These are phyloP conservation scores for Cantharis nigra DNA, from an alignment of 2,888 invertebrate genomes.

Conservation along the genomic window DNA sequence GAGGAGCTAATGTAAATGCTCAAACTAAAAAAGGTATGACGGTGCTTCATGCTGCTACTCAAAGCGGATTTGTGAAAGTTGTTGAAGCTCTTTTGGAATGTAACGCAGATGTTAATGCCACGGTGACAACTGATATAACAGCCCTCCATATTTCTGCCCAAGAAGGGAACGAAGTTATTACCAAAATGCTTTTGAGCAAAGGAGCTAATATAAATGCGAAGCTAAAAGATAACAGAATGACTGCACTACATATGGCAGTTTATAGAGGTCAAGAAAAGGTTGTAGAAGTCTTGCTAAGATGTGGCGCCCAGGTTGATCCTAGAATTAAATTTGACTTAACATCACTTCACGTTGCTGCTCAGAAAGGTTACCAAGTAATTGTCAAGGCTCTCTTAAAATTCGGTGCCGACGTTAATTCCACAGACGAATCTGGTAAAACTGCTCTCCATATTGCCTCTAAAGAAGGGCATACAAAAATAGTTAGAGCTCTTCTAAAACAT, in stretches of 20 bases:
- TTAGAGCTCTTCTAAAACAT: neutral
- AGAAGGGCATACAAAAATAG: too few relatives aligned
- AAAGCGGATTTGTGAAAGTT: neutral
- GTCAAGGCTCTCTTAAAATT: too few relatives aligned
- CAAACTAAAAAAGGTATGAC: neutral
- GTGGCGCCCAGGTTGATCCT: neutral
- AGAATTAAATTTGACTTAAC: neutral
- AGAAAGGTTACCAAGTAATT: too few relatives aligned
- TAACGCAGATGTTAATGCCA: neutral
- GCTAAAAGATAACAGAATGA: neutral
- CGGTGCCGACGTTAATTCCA: too few relatives aligned
- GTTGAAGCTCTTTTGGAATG: neutral
- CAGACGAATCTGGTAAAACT: too few relatives aligned
- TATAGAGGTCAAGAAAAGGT: neutral
- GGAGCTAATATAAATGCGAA: neutral
- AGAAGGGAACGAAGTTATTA: neutral
- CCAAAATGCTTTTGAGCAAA: neutral
- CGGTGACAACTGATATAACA: neutral
- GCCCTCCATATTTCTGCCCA: neutral
- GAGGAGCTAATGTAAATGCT: neutral
- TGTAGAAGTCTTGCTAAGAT: neutral
- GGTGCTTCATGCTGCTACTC: neutral
- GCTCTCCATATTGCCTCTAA: too few relatives aligned
- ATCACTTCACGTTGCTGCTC: too few relatives aligned
- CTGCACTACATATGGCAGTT: neutral